A percentile compares a stretch with the other conserved stretches of the same genome.
Evolutionary conservation across 2,797 vertebrate species (phyloP).

Genomic region (Sylvilagus floridanus): DNA sequence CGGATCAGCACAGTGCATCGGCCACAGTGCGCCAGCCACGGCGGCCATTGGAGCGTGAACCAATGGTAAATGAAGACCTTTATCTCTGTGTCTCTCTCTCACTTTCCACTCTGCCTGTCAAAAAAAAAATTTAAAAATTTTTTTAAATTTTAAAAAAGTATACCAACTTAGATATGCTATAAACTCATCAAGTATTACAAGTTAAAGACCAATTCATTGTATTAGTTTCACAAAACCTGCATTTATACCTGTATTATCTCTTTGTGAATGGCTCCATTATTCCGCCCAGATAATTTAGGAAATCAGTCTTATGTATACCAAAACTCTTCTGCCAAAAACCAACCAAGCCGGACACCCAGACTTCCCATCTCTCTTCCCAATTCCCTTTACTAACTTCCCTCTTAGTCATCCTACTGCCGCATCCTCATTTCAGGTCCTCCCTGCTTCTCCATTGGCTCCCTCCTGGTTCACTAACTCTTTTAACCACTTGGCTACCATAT

Average conservation of each 20-base stretch:
- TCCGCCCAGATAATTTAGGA: neutral
- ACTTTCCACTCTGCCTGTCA: too few relatives aligned
- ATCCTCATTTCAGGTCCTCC: neutral
- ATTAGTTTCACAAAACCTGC: neutral
- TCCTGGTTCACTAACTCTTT: neutral
- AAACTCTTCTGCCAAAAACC: neutral
- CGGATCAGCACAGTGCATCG: too few relatives aligned
- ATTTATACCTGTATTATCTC: neutral
- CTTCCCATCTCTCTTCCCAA: neutral
- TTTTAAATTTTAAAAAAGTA: neutral
- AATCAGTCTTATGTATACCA: neutral
- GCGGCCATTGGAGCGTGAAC: too few relatives aligned
- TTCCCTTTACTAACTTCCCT: neutral
- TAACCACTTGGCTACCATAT: neutral
- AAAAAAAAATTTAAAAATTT: too few relatives aligned
- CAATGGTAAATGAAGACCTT: too few relatives aligned
- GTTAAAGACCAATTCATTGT: neutral
- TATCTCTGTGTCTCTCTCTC: too few relatives aligned
- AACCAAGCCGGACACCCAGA: neutral
- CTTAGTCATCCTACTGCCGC: neutral
- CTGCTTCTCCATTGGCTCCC: neutral
- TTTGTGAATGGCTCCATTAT: neutral
- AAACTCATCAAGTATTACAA: neutral
- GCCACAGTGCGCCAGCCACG: too few relatives aligned
- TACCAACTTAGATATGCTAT: neutral